These are phyloP conservation scores for Platyscapa corneri DNA, from an alignment of 1,140 invertebrate species.

Conservation along the genomic window DNA sequence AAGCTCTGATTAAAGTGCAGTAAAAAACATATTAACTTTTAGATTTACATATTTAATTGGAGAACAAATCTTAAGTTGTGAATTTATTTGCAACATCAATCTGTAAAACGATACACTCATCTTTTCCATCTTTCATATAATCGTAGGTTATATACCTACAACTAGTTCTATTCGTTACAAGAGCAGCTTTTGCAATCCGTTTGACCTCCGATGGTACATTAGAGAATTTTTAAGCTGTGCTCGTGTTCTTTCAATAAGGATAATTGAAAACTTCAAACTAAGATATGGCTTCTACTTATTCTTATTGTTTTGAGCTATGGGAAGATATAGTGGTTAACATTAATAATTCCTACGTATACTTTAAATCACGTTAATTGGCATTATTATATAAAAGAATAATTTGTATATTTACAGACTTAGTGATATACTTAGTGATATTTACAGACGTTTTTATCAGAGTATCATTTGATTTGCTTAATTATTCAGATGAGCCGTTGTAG, in stretches of 20 bases:
- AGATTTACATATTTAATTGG: background rate
- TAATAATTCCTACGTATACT: conserved; percentile 8
- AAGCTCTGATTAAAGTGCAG: no score
- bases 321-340: background rate
- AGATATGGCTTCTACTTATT: conserved; percentile 25
- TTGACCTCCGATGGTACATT: background rate
- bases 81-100: background rate
- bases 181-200: background rate
- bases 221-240: conserved; percentile 12
- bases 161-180: background rate
- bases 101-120: background rate
- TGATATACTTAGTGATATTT: no score
- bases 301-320: background rate
- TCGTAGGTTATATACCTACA: conserved; percentile 12
- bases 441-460: no score
- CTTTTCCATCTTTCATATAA: background rate
- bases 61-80: background rate
- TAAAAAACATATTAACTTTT: background rate
- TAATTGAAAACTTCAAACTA: conserved; percentile 41
- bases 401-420: no score
- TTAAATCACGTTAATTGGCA: conserved; percentile 16
- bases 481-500: no score
- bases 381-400: no score
- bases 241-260: background rate
- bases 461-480: no score